A percentile compares a stretch with the other conserved stretches of the same genome.
phyloP scores from a whole-genome alignment of 2,113 vertebrate species.

The Cyprinus carpio region DNA sequence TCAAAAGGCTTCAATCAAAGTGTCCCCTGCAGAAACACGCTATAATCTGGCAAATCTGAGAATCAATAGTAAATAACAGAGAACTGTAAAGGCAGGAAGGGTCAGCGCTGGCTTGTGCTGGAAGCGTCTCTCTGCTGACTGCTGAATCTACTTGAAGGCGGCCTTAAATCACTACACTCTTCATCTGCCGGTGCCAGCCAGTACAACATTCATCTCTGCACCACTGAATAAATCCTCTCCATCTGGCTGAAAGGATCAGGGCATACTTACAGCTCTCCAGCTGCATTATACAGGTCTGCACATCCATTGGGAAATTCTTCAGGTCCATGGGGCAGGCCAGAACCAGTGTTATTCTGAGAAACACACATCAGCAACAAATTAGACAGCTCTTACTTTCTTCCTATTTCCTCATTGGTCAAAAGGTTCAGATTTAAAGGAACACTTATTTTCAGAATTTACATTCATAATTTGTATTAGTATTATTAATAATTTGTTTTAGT shows the following conservation, averaged over 20 bases:
- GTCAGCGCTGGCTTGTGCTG: slow-evolving; percentile 23
- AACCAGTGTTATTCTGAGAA: slow-evolving; percentile 89
- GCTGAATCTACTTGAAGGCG: slow-evolving; percentile 51
- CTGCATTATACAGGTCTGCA: slow-evolving; percentile 99
- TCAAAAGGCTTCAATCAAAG: not conserved
- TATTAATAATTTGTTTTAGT: not conserved
- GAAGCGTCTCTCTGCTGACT: slow-evolving; percentile 52
- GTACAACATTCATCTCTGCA: slow-evolving; percentile 59
- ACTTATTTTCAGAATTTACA: not conserved
- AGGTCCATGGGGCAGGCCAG: slow-evolving; percentile 98
- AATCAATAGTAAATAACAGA: slow-evolving; percentile 51
- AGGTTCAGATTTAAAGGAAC: not conserved
- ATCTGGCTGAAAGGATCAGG: slow-evolving; percentile 45
- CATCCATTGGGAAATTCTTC: slow-evolving; percentile 99
- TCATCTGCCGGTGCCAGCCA: slow-evolving; percentile 51
- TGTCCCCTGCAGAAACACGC: not conserved
- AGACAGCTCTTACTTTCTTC: not conserved
- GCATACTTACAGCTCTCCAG: slow-evolving; percentile 95
- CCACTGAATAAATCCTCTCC: slow-evolving; percentile 58
- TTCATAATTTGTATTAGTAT: not conserved
- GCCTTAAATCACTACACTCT: slow-evolving; percentile 56
- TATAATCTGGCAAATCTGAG: slow-evolving; percentile 7
- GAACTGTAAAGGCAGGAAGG: slow-evolving; percentile 26
- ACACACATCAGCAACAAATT: slow-evolving; percentile 53
- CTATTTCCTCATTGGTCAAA: slow-evolving; percentile 1